Base-by-base conservation (phyloP, 2,113 vertebrate species). In the Emydocephalus ijimae region DNA sequence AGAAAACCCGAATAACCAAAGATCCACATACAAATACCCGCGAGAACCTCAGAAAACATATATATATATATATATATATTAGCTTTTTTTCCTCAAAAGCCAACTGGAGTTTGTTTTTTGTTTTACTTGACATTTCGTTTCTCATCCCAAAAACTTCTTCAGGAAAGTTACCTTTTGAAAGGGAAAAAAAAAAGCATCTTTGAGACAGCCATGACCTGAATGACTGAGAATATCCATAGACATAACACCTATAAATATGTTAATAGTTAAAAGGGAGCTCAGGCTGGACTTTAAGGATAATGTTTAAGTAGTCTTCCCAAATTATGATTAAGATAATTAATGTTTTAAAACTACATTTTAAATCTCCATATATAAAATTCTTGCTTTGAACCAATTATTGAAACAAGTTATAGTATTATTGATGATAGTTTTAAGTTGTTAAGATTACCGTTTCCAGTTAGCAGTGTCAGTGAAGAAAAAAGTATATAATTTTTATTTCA, bases 351-450 rank as follows among this genome's bases (percentile, higher is more conserved):
- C 39, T 43, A 9, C 74, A 20, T 87, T 34, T 6, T 20, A 45
- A 89, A 21, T 12, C 20, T 52, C 39, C 29, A 54, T 23, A 69
- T 34, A 39, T 43, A 52, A 87, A 45, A 64, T 52, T 29, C 48
- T 88, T 88, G n/a, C n/a, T 88, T 92, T 92, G 39, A 92, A 87
- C 29, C 56, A 87, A 50, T n/a, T 61, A n/a, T 15, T 52, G 56
- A 34, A 56, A 26, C 87, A 8, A 52, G 0, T 18, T 55, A 24
- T 15, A n/a, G 10, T 61, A 57, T 52, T 91, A 11, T 52, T 55
- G 34, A 26, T 59, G 11, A 23, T 48, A 52, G 9, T n/a, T 64
- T 6, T 92, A 43, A 14, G 20, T 39, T 91, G 15, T 34, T 88
- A 92, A 87, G 50, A 21, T 3, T 88, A 1, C 43, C 29, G 1